phyloP scores from a whole-genome alignment of 2,888 invertebrate genomes.

The Ypsolopha scabrella region DNA sequence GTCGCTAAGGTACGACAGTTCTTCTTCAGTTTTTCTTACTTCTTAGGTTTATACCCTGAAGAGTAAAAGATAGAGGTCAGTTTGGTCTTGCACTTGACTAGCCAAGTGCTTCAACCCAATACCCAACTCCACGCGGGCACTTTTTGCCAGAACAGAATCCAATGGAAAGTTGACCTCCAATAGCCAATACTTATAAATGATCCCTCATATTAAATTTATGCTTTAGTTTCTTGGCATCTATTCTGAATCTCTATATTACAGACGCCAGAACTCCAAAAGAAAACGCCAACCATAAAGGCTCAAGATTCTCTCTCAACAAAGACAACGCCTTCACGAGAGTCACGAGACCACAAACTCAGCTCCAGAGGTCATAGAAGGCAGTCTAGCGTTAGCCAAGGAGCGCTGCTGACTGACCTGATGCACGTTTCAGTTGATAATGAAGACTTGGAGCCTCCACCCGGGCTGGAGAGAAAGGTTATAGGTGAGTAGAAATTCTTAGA shows the following conservation, averaged over 20 bases:
- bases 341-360: constrained; percentile 30
- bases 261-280: constrained; percentile 53
- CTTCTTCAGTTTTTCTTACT: too few relatives aligned
- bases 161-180: too few relatives aligned
- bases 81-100: too few relatives aligned
- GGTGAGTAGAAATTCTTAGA: constrained; percentile 22
- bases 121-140: too few relatives aligned
- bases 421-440: constrained; percentile 42
- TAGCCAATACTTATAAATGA: too few relatives aligned
- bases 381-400: constrained; percentile 45
- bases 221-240: background rate
- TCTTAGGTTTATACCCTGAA: too few relatives aligned
- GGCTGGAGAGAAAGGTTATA: constrained; percentile 45
- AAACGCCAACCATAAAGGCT: constrained; percentile 20
- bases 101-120: too few relatives aligned
- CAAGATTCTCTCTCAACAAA: constrained; percentile 33
- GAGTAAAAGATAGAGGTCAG: too few relatives aligned
- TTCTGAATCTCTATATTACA: constrained; percentile 11
- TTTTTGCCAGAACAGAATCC: too few relatives aligned
- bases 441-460: constrained; percentile 33
- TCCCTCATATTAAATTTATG: too few relatives aligned
- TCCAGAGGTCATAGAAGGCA: constrained; percentile 40
- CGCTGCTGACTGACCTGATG: constrained; percentile 46
- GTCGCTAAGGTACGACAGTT: constrained; percentile 32
- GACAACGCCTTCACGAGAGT: constrained; percentile 39